A percentile compares a stretch with the other conserved stretches of the same genome.
phyloP scores from a whole-genome alignment of 1,140 invertebrate species.

The Caenorhabditis elegans region WBcel235 BX284606.5:2432501-2433000 shows the following conservation, averaged over 20 bases:
- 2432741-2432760: background rate
- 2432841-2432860: no score
- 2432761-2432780: background rate
- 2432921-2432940: no score
- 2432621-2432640: background rate
- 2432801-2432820: conserved; percentile 11
- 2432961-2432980: no score
- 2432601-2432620: background rate
- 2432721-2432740: background rate
- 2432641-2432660: background rate
- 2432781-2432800: background rate
- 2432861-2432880: no score
- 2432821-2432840: background rate
- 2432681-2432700: background rate
- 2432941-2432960: no score
- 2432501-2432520: background rate
- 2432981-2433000: no score
- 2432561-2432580: background rate
- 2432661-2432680: background rate
- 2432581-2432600: background rate
- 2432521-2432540: background rate
- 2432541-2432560: background rate
- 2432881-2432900: no score
- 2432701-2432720: background rate
- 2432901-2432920: no score